These are phyloP conservation scores for Rhombomys opimus DNA, from an alignment of 2,113 vertebrate genomes.

Conservation along the genomic window DNA sequence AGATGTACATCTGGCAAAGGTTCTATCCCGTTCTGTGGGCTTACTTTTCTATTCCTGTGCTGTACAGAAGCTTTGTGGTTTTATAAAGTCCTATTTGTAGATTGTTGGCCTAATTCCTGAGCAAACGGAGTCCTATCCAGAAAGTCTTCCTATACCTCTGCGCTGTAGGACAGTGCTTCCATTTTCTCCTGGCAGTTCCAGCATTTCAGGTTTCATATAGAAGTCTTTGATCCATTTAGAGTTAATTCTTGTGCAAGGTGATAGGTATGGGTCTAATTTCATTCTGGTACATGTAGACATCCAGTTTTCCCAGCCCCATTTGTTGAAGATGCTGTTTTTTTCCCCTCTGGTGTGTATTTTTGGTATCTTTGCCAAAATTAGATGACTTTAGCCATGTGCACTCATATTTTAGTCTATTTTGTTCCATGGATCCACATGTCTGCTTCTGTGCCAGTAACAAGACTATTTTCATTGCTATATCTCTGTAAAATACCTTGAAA, in stretches of 20 bases:
- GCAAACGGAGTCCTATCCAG: neutral
- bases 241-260: neutral
- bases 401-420: neutral
- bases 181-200: neutral
- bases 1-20: neutral
- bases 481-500: neutral
- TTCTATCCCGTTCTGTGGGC: neutral
- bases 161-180: fast-evolving
- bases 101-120: neutral
- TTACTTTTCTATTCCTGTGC: neutral
- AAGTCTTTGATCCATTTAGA: neutral
- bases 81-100: neutral
- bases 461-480: neutral
- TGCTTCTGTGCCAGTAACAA: neutral
- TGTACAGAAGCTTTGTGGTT: neutral
- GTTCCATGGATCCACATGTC: neutral
- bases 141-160: neutral
- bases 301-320: neutral
- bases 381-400: neutral
- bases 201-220: neutral
- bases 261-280: neutral
- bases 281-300: neutral
- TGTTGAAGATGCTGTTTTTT: neutral
- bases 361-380: neutral
- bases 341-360: neutral